Evolutionary conservation across 2,888 invertebrate genomes (phyloP), one percentile per base, ranked within the genome.

Genomic region (Leptopilina syphax): DNA sequence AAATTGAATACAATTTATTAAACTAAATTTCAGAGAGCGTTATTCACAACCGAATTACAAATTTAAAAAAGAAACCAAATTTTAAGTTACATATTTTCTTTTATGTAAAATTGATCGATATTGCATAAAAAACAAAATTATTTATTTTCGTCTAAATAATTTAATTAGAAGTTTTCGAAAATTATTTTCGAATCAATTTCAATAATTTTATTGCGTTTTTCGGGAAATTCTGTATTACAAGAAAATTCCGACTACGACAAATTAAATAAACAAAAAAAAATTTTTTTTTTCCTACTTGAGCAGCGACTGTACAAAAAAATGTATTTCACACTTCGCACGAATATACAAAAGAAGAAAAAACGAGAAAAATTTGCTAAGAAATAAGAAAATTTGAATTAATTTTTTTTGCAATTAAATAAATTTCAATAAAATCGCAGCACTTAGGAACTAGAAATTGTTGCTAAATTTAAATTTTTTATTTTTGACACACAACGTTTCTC

Each of bases 231-330:
- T 4, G 3, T 4, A 34, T 60, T 73, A n/a, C 34, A 34, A 54
- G 73, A 57, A 73, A 57, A 60, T 73, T 73, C 10, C 57, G 41
- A 57, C 6, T 57, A 73, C n/a, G 73, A 13, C 13, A 70, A 27
- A 4, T 57, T 27, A 70, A 18, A 4, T 57, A 57, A 44, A 5
- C 6, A 44, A 44, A 34, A 34, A 34, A 44, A 18, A 68, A 18
- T 18, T 18, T 57, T 73, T 34, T 54, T 60, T 70, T n/a, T 13
- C 0, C 73, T 73, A 73, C 57, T 73, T 73, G 41, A 73, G 57
- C 73, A 73, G 41, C 73, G 73, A 73, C 57, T 73, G 54, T 73
- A 73, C 57, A 73, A 73, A 57, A 10, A 57, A 73, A 47, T 7
- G 34, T 9, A 10, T 41, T 73, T 57, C 54, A 73, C n/a, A 57